Percentiles rank a stretch among this genome's conserved stretches.
phyloP scores from a whole-genome alignment of 2,113 vertebrate genomes.

The Platichthys flesus region DNA sequence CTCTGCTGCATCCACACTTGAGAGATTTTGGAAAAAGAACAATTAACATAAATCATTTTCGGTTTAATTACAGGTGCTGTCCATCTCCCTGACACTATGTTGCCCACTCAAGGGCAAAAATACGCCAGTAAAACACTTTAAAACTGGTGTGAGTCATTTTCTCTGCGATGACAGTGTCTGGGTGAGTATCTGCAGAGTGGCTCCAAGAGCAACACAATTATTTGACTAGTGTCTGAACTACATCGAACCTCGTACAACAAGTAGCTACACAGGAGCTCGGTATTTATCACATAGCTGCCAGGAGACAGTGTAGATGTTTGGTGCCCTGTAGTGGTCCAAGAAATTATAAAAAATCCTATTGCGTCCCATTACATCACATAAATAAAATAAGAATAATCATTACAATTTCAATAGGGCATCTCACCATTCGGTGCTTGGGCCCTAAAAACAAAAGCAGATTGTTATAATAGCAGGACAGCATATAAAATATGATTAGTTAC shows the following conservation, averaged over 20 bases:
- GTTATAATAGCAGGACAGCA: neutral
- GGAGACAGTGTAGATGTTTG: too few relatives aligned
- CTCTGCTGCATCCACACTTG: neutral
- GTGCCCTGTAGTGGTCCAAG: neutral
- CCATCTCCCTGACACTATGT: conserved; percentile 6
- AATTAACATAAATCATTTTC: conserved; percentile 2
- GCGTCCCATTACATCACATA: neutral
- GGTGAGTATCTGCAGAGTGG: conserved; percentile 6
- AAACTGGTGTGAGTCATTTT: conserved; percentile 12
- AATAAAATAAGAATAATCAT: neutral
- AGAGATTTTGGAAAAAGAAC: neutral
- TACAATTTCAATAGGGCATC: too few relatives aligned
- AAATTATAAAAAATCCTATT: neutral
- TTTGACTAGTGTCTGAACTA: neutral
- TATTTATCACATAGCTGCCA: too few relatives aligned
- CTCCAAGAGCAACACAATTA: conserved; percentile 10
- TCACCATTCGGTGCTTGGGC: too few relatives aligned
- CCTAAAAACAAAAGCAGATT: neutral
- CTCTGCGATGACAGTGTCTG: conserved; percentile 16
- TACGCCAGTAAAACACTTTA: conserved; percentile 12
- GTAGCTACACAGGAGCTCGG: too few relatives aligned
- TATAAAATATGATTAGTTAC: neutral
- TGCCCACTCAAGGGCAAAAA: conserved; percentile 29
- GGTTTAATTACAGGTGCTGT: conserved; percentile 10
- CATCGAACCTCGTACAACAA: too few relatives aligned